Evolutionary conservation across 2,888 invertebrate genomes (phyloP).

Genomic region (Drosophila bunnanda): DNA sequence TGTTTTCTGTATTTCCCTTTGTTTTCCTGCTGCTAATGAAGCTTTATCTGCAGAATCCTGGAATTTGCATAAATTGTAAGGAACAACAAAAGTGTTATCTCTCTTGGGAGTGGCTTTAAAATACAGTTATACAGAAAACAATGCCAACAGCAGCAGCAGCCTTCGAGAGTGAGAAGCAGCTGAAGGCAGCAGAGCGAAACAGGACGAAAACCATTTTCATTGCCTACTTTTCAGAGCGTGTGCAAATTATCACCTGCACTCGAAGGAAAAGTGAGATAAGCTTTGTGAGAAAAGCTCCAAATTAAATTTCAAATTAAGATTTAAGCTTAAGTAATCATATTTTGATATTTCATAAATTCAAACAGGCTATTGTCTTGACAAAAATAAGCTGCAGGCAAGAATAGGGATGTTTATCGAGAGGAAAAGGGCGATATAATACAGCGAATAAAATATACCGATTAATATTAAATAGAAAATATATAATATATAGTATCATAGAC

Average conservation of each 20-base stretch:
- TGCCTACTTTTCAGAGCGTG: constrained; percentile 70
- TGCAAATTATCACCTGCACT: constrained; percentile 33
- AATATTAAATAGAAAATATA: too few species aligned
- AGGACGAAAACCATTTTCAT: constrained; percentile 62
- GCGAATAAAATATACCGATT: too few species aligned
- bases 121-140: constrained; percentile 30
- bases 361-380: background rate
- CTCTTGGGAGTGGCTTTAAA: constrained; percentile 74
- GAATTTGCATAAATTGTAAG: constrained; percentile 14
- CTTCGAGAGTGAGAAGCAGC: constrained; percentile 8
- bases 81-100: constrained; percentile 24
- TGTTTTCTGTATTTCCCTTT: constrained; percentile 8
- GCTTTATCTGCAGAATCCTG: constrained; percentile 20
- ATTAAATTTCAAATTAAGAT: too few species aligned
- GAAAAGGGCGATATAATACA: background rate
- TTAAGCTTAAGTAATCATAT: background rate
- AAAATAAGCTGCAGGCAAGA: background rate
- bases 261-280: background rate
- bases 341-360: background rate
- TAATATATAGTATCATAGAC: too few species aligned
- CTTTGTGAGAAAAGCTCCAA: too few species aligned
- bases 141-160: constrained; percentile 12
- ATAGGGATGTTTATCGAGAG: background rate
- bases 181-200: constrained; percentile 8
- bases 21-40: constrained; percentile 25